A percentile compares a stretch with the other conserved stretches of the same genome.
These are phyloP conservation scores for Hylaeus anthracinus DNA, from an alignment of 1,140 invertebrate species.

Conservation along the genomic window DNA sequence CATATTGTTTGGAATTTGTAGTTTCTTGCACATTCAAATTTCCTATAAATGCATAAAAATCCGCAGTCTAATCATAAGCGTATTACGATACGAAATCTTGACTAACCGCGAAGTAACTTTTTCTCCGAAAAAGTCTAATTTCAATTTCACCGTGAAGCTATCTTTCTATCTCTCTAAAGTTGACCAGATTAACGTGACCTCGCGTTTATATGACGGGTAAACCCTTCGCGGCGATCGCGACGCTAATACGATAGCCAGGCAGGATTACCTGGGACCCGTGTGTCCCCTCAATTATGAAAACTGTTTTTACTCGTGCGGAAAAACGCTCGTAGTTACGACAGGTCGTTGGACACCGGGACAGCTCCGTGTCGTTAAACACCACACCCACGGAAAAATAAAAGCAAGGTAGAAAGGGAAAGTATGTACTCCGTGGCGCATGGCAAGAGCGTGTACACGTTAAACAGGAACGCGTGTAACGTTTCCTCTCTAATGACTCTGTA, in stretches of 20 bases:
- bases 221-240: neutral
- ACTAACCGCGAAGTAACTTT: too few relatives aligned
- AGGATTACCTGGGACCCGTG: conserved; percentile 6
- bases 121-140: too few relatives aligned
- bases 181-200: neutral
- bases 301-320: conserved; percentile 34
- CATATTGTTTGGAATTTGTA: too few relatives aligned
- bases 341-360: conserved; percentile 8
- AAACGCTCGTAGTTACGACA: conserved; percentile 22
- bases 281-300: conserved; percentile 44
- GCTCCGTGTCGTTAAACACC: conserved; percentile 1
- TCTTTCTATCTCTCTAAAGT: neutral
- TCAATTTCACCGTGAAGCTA: too few relatives aligned
- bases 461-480: conserved; percentile 23
- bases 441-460: neutral
- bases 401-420: conserved; percentile 9
- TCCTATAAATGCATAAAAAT: too few relatives aligned
- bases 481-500: conserved; percentile 27
- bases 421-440: neutral
- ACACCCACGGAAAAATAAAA: neutral
- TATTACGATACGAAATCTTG: too few relatives aligned
- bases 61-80: too few relatives aligned
- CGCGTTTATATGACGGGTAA: neutral
- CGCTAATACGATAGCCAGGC: conserved; percentile 10
- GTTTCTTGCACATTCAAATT: too few relatives aligned